These are phyloP conservation scores for Gnathonemus echidnorhynchus DNA, from an alignment of 2,113 vertebrate species.

Conservation along the genomic window DNA sequence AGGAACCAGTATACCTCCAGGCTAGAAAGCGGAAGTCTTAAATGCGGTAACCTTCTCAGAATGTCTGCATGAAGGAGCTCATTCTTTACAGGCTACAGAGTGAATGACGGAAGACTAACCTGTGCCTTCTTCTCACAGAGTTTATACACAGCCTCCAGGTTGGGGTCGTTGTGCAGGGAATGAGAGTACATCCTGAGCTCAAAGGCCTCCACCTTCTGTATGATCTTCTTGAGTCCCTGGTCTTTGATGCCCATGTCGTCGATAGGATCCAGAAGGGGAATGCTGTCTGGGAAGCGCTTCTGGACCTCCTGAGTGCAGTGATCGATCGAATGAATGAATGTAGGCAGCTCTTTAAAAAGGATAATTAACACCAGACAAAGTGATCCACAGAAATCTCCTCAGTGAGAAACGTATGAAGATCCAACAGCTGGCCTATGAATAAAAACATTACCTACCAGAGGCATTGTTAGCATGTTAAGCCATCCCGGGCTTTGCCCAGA, in stretches of 20 bases:
- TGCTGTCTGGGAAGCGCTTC: constrained; percentile 88
- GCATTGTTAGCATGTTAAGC: background rate
- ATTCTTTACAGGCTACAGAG: background rate
- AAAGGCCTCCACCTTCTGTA: constrained; percentile 95
- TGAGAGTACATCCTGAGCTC: constrained; percentile 97
- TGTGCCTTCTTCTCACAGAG: constrained; percentile 95
- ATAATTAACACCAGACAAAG: background rate
- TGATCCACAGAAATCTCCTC: background rate
- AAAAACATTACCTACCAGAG: background rate
- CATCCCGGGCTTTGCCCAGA: background rate
- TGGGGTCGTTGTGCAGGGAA: constrained; percentile 86
- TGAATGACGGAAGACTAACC: constrained; percentile 52
- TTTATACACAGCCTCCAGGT: constrained; percentile 76
- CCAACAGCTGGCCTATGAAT: background rate
- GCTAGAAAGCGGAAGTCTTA: background rate
- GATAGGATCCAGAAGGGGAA: constrained; percentile 85
- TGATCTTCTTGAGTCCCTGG: constrained; percentile 85
- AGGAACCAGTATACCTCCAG: background rate
- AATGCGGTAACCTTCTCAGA: background rate
- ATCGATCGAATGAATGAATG: background rate
- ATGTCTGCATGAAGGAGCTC: background rate
- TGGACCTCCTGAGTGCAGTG: constrained; percentile 78
- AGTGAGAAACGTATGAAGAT: background rate
- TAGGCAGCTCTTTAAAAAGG: background rate
- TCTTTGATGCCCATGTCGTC: constrained; percentile 98